These are phyloP conservation scores for Neogobius melanostomus DNA, from an alignment of 2,113 vertebrate species.

Conservation along the genomic window DNA sequence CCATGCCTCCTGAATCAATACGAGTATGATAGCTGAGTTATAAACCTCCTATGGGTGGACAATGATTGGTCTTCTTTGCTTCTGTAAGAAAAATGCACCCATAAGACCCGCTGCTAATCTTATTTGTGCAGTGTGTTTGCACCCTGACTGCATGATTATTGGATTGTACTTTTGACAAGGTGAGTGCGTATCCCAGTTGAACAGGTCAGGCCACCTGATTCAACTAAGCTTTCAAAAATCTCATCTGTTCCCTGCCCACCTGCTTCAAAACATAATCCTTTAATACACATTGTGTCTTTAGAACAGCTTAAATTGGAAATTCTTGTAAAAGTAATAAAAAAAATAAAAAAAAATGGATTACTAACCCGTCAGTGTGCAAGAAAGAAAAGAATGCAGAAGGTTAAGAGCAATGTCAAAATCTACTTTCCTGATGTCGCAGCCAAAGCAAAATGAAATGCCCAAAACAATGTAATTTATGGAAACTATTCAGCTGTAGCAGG, in stretches of 20 bases:
- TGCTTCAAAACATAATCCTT: conserved; percentile 70
- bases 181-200: conserved; percentile 49
- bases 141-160: conserved; percentile 42
- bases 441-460: conserved; percentile 13
- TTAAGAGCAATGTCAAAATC: conserved; percentile 30
- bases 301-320: conserved; percentile 72
- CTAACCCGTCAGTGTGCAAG: conserved; percentile 18
- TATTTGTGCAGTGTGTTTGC: conserved; percentile 46
- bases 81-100: conserved; percentile 27
- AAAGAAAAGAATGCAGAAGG: conserved; percentile 14
- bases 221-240: conserved; percentile 61
- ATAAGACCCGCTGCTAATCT: conserved; percentile 45
- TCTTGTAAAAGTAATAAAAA: conserved; percentile 55
- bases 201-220: conserved; percentile 49
- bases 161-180: conserved; percentile 52
- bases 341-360: conserved; percentile 53
- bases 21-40: conserved; percentile 33
- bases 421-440: conserved; percentile 15
- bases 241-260: conserved; percentile 55
- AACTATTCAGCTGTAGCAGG: background rate
- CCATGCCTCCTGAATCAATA: conserved; percentile 41
- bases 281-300: conserved; percentile 69
- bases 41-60: conserved; percentile 36
- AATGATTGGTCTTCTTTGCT: conserved; percentile 27
- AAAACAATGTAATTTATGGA: conserved; percentile 6